Base-by-base conservation (phyloP, 2,113 vertebrate species). In the Empidonax traillii region DNA sequence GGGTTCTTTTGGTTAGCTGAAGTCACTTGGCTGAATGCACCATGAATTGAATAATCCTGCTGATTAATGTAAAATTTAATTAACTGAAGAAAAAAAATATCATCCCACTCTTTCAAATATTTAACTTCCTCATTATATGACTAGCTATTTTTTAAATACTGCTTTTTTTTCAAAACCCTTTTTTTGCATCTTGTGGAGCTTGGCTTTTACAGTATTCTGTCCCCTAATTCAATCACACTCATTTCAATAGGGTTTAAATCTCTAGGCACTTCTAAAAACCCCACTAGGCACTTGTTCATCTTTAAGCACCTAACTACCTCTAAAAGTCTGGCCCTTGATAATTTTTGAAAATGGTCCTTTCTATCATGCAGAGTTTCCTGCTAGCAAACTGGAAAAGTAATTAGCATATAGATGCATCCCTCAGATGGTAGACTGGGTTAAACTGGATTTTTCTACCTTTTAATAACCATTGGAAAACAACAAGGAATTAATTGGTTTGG, bases 381-480 rank as follows among this genome's bases (percentile, higher is more conserved):
- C 91, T 95, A 95, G 94, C 87, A 96, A 94, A 95, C 95, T 96
- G 95, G 94, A 96, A 97, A 96, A 92, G 89, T 95, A 94, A 97
- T 96, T 97, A 97, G 93, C 93, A 94, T 96, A 96, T 91, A 97
- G 96, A 96, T 97, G 91, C 94, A 96, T 96, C 94, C 87, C 94
- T 96, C 91, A 92, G 89, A 95, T 6, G 69, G 49, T 79, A 97
- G 93, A 89, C 84, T 95, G 95, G 93, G 96, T 91, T 94, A 76
- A 95, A 97, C 96, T 97, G 95, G 95, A 95, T 97, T 96, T 95
- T 89, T 97, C 93, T 94, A 91, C 87, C 62, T 95, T 96, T 93
- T 96, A 97, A 95, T 96, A 96, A 95, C 84, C 91, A 53, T 58
- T 96, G 95, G 91, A 96, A 97, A 96, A 96, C 96, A 97, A 95